A percentile compares a stretch with the other conserved stretches of the same genome.
phyloP scores from a whole-genome alignment of 2,888 invertebrate genomes.

The Salticus scenicus region DNA sequence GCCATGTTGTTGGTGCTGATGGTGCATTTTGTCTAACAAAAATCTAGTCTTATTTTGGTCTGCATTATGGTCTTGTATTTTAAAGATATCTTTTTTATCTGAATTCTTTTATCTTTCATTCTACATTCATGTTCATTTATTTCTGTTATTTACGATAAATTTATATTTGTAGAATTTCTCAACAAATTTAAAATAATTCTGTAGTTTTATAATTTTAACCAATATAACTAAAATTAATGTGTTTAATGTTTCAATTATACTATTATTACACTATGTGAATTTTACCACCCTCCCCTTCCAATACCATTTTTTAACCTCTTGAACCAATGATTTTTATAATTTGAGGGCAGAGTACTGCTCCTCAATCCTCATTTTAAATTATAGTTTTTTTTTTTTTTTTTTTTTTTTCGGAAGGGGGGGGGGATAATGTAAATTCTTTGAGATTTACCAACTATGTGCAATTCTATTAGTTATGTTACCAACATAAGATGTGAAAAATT shows the following conservation, averaged over 20 bases:
- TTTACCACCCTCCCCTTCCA: neutral
- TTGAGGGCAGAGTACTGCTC: too few relatives aligned
- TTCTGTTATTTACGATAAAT: neutral
- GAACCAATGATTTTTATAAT: too few relatives aligned
- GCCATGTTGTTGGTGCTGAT: conserved; percentile 30
- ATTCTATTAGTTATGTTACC: too few relatives aligned
- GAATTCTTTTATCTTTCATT: conserved; percentile 20
- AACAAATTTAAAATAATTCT: neutral
- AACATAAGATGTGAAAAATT: too few relatives aligned
- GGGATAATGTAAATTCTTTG: too few relatives aligned
- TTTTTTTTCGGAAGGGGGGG: too few relatives aligned
- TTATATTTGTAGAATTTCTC: neutral
- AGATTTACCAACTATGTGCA: too few relatives aligned
- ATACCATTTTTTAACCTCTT: neutral
- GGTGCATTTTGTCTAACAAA: neutral
- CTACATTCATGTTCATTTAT: conserved; percentile 26
- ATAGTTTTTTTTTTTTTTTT: too few relatives aligned
- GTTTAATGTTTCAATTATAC: too few relatives aligned
- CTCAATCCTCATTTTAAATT: too few relatives aligned
- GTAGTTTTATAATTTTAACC: too few relatives aligned
- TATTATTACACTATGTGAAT: neutral
- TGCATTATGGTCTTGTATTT: neutral
- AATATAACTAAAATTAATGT: too few relatives aligned
- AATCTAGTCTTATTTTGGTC: conserved; percentile 21
- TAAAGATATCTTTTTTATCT: neutral